Evolutionary conservation across 1,140 invertebrate species (phyloP).

Genomic region (Caerostris extrusa): DNA sequence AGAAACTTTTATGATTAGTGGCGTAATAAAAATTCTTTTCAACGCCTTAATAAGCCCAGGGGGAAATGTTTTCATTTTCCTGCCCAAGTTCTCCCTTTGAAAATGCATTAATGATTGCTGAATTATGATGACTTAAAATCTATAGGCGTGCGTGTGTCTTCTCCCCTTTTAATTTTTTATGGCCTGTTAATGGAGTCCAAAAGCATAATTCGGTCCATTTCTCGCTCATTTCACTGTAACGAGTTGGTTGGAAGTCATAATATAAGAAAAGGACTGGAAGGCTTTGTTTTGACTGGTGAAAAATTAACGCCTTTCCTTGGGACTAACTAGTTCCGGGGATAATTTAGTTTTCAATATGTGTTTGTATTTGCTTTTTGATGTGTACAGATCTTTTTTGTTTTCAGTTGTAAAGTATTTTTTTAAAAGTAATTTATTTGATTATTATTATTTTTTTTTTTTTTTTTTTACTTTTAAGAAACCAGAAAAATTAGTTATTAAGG

Average conservation of each 20-base stretch:
- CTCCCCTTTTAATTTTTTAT: constrained; percentile 40
- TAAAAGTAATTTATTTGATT: no score
- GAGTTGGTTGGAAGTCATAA: background rate
- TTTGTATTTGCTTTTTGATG: background rate
- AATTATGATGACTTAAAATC: constrained; percentile 73
- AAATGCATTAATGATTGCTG: constrained; percentile 71
- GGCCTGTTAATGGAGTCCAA: constrained; percentile 44
- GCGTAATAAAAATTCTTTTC: constrained; percentile 64
- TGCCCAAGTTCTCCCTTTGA: background rate
- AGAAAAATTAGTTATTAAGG: no score
- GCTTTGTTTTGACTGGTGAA: background rate
- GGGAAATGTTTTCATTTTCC: constrained; percentile 73
- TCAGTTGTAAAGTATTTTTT: no score
- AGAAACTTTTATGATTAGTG: constrained; percentile 73
- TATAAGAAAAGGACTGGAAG: background rate
- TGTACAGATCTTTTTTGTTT: no score
- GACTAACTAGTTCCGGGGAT: background rate
- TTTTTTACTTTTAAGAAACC: no score
- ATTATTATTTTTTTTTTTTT: no score
- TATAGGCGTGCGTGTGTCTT: background rate
- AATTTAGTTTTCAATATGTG: background rate
- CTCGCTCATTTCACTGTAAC: constrained; percentile 6
- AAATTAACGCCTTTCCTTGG: background rate
- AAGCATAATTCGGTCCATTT: constrained; percentile 28
- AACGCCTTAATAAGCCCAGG: constrained; percentile 49